Conservation (phyloP, 1,140 invertebrate species). For the Ooceraea biroi region DNA sequence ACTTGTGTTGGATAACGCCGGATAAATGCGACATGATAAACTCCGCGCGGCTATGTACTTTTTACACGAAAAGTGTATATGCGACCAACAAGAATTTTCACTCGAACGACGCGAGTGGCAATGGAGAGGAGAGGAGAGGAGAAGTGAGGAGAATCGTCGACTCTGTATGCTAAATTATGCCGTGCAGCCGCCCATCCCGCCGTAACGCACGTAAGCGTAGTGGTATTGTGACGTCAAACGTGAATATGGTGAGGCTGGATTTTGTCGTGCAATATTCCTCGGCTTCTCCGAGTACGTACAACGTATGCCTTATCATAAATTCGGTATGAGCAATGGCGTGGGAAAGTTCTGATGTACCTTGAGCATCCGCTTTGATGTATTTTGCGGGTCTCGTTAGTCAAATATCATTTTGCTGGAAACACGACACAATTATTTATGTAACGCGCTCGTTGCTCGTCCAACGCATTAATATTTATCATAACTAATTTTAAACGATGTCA, state of each 20-base stretch:
- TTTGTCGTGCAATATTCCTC: conserved; percentile 36
- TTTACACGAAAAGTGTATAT: conserved; percentile 12
- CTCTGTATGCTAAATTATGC: conserved; percentile 44
- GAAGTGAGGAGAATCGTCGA: neutral
- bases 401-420: conserved; percentile 9
- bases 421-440: neutral
- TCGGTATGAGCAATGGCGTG: conserved; percentile 21
- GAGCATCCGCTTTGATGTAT: conserved; percentile 25
- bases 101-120: conserved; percentile 22
- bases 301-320: conserved; percentile 35
- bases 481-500: no score
- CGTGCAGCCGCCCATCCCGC: conserved; percentile 26
- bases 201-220: conserved; percentile 21
- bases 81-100: conserved; percentile 29
- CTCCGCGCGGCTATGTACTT: conserved; percentile 9
- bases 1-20: conserved; percentile 6
- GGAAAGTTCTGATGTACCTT: conserved; percentile 11
- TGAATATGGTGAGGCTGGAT: conserved; percentile 28
- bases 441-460: conserved; percentile 3
- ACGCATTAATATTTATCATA: no score
- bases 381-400: neutral
- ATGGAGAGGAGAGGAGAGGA: no score
- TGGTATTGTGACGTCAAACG: conserved; percentile 42
- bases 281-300: neutral
- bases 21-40: conserved; percentile 42